These are phyloP conservation scores for Nylanderia fulva DNA, from an alignment of 1,140 invertebrate species.

Conservation along the genomic window DNA sequence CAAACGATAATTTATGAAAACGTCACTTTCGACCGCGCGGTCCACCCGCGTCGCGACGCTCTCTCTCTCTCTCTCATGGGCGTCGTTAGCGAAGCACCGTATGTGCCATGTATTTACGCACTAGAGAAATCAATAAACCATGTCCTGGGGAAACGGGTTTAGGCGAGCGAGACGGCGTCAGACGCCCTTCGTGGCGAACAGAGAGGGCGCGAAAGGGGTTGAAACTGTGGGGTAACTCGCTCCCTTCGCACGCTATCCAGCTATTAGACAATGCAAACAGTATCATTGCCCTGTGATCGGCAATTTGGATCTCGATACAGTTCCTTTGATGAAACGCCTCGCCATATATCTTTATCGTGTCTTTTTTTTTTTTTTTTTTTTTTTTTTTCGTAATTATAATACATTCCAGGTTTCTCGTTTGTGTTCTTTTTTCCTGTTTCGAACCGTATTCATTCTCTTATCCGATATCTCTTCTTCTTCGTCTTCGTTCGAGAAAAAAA, in stretches of 20 bases:
- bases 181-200: slow-evolving; percentile 37
- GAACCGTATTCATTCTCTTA: not conserved
- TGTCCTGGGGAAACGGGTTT: slow-evolving; percentile 68
- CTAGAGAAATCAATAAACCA: slow-evolving; percentile 72
- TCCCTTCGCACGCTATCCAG: slow-evolving; percentile 67
- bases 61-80: slow-evolving; percentile 35
- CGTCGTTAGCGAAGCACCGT: slow-evolving; percentile 64
- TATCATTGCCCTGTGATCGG: slow-evolving; percentile 51
- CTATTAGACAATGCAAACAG: slow-evolving; percentile 73
- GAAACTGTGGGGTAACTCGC: slow-evolving; percentile 49
- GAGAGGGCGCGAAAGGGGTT: slow-evolving; percentile 29
- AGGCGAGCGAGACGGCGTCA: slow-evolving; percentile 55
- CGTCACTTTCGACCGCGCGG: slow-evolving; percentile 55
- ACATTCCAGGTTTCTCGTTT: not conserved
- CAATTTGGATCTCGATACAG: slow-evolving; percentile 57
- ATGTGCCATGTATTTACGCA: slow-evolving; percentile 68
- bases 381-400: not conserved
- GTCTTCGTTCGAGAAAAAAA: not conserved
- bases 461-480: not conserved
- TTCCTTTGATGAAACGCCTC: not conserved
- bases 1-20: slow-evolving; percentile 64
- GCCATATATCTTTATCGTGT: not conserved
- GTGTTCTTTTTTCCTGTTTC: not conserved
- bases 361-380: not conserved
- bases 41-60: slow-evolving; percentile 37